phyloP scores from a whole-genome alignment of 2,888 invertebrate species.

The Baccha elongata region DNA sequence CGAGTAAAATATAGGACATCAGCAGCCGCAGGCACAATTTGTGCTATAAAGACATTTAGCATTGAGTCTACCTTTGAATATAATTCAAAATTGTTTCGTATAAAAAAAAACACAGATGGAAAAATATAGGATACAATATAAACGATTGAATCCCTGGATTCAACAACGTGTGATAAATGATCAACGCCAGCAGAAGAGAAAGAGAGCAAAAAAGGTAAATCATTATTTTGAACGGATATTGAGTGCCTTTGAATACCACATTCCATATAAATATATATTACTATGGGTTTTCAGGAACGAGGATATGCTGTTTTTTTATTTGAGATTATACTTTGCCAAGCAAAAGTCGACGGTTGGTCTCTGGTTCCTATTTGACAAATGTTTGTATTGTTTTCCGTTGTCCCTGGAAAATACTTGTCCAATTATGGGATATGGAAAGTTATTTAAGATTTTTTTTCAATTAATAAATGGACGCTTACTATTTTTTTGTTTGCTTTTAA shows the following conservation, averaged over 20 bases:
- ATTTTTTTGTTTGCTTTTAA: too few relatives aligned
- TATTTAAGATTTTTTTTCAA: too few relatives aligned
- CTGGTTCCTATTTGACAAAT: conserved; percentile 55
- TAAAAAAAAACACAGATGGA: conserved; percentile 55
- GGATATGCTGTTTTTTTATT: conserved; percentile 12
- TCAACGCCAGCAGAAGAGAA: conserved; percentile 41
- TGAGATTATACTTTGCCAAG: conserved; percentile 27
- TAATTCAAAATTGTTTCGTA: not conserved
- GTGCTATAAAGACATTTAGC: conserved; percentile 59
- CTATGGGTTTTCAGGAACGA: conserved; percentile 34
- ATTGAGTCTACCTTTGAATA: conserved; percentile 22
- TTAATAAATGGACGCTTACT: too few relatives aligned
- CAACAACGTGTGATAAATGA: conserved; percentile 69
- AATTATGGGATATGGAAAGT: too few relatives aligned
- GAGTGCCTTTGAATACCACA: conserved; percentile 45
- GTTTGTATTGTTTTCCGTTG: conserved; percentile 32
- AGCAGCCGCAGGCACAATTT: conserved; percentile 50
- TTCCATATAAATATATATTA: too few relatives aligned
- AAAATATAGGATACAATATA: conserved; percentile 39
- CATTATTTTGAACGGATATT: conserved; percentile 48
- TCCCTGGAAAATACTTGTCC: too few relatives aligned
- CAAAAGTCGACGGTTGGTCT: conserved; percentile 59
- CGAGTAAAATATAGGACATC: conserved; percentile 41
- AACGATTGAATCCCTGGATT: conserved; percentile 50
- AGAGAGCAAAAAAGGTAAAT: conserved; percentile 44